A percentile compares a stretch with the other conserved stretches of the same genome.
Evolutionary conservation across 2,797 vertebrate species (phyloP).

Genomic region (Artibeus jamaicensis): DNA sequence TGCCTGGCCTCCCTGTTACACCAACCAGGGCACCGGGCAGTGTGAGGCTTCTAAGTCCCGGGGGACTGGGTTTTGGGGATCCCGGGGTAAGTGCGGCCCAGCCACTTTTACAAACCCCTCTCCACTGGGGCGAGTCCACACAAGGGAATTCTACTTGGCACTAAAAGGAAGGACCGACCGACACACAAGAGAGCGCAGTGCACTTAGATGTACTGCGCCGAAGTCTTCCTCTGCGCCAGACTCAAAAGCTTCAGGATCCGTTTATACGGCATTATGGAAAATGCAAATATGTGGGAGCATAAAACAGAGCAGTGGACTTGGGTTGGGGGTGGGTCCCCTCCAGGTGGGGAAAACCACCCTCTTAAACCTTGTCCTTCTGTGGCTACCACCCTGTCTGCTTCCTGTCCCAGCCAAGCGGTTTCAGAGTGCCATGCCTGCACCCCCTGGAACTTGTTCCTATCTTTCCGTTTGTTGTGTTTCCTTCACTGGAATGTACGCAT

Average conservation of each 20-base stretch:
- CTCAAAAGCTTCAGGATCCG: neutral
- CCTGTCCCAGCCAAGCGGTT: neutral
- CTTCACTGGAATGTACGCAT: neutral
- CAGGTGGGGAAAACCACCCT: neutral
- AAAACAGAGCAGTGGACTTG: neutral
- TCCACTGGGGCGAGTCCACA: neutral
- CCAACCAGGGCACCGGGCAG: neutral
- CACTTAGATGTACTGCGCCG: accelerated
- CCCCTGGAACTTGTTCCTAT: neutral
- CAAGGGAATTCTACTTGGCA: neutral
- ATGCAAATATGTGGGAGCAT: neutral
- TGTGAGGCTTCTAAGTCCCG: neutral
- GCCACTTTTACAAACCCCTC: neutral
- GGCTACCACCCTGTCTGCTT: neutral
- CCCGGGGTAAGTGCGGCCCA: neutral
- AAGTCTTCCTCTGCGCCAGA: neutral
- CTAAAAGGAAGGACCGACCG: neutral
- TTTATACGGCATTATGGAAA: neutral
- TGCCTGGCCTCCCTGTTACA: neutral
- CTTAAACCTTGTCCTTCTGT: neutral
- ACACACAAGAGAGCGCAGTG: neutral
- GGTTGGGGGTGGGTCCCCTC: neutral
- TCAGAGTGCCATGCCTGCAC: neutral
- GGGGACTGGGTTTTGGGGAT: neutral
- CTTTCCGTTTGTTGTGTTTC: neutral